Percentiles rank a stretch among this genome's conserved stretches.
These are phyloP conservation scores for Campoletis sonorensis DNA, from an alignment of 1,140 invertebrate genomes.

Conservation along the genomic window DNA sequence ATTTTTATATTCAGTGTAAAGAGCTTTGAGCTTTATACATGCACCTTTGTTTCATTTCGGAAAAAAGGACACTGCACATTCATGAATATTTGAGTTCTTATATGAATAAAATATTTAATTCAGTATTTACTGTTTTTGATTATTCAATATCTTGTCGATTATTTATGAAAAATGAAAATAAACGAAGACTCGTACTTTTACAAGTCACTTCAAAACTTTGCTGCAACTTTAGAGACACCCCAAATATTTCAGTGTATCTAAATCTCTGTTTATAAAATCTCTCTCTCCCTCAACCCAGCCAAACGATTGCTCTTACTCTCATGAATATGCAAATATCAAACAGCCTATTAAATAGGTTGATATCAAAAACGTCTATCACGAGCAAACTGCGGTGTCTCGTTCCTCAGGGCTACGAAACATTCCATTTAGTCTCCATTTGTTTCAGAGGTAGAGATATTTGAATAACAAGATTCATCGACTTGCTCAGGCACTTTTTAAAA, in stretches of 20 bases:
- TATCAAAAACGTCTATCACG: constrained; percentile 19
- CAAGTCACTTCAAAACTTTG: too few species aligned
- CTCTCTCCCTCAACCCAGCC: background rate
- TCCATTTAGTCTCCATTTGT: background rate
- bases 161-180: too few species aligned
- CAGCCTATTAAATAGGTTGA: constrained; percentile 58
- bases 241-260: background rate
- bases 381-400: background rate
- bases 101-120: too few species aligned
- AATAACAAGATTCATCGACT: background rate
- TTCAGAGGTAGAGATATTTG: background rate
- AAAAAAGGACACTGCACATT: too few species aligned
- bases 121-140: too few species aligned
- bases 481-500: background rate
- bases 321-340: constrained; percentile 58
- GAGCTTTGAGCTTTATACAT: background rate
- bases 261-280: constrained; percentile 5
- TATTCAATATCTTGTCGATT: too few species aligned
- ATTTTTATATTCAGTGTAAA: background rate
- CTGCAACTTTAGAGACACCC: background rate
- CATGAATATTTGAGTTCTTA: too few species aligned
- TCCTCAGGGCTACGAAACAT: constrained; percentile 21
- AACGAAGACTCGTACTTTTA: too few species aligned
- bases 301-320: constrained; percentile 36
- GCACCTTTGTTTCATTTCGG: background rate